These are phyloP conservation scores for Apogon hyalosoma DNA, from an alignment of 2,797 vertebrate species.

Conservation along the genomic window DNA sequence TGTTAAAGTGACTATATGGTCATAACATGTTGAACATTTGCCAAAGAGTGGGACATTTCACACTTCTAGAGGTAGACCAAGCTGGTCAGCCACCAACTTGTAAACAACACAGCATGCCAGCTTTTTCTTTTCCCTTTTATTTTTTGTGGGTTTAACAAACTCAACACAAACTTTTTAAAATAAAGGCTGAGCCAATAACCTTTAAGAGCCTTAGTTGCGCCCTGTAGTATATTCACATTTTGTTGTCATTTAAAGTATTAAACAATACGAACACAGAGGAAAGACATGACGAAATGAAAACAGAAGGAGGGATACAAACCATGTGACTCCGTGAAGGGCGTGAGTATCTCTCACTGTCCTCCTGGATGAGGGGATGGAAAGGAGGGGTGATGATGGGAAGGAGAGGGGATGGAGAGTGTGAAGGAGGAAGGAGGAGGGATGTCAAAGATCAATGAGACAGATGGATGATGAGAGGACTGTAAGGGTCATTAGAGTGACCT, in stretches of 20 bases:
- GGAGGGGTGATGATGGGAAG: conserved; percentile 27
- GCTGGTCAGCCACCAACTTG: too few species aligned
- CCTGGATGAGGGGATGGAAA: conserved; percentile 81
- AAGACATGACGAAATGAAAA: conserved; percentile 36
- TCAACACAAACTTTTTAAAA: too few species aligned
- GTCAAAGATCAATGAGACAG: conserved; percentile 47
- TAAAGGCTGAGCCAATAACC: background rate
- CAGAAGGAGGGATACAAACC: conserved; percentile 87
- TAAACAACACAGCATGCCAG: too few species aligned
- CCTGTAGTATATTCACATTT: background rate
- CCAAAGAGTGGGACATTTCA: too few species aligned
- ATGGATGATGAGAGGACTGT: conserved; percentile 10
- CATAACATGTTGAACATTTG: too few species aligned
- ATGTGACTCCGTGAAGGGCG: conserved; percentile 86
- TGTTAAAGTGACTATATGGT: too few species aligned
- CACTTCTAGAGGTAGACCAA: too few species aligned
- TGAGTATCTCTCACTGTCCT: conserved; percentile 95
- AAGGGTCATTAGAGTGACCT: background rate
- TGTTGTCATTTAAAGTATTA: background rate
- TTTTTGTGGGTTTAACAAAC: too few species aligned
- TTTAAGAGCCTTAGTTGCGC: background rate
- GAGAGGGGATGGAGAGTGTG: conserved; percentile 19
- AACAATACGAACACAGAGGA: conserved; percentile 20
- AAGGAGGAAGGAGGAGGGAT: conserved; percentile 21
- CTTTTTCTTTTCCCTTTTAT: too few species aligned